A percentile compares a stretch with the other conserved stretches of the same genome.
Conservation (phyloP, 1,140 invertebrate species). For the Pogonomyrmex californicus region DNA sequence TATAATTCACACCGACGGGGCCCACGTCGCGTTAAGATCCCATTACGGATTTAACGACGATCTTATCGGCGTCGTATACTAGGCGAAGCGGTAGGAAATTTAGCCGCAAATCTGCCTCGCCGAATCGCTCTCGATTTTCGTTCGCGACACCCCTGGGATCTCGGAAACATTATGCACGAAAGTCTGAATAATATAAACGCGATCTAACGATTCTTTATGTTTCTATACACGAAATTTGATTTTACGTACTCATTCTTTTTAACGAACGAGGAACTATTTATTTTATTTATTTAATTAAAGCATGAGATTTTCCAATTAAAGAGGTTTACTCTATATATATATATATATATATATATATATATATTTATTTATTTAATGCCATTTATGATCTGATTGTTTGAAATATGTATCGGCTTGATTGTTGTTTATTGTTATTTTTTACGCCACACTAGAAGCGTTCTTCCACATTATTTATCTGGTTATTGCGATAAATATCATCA, state of each 20-base stretch:
- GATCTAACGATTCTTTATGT: not conserved
- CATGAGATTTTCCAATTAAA: not conserved
- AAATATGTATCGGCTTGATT: too few species aligned
- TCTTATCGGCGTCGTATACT: slow-evolving; percentile 74
- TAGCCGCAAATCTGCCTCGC: slow-evolving; percentile 72
- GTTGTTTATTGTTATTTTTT: not conserved
- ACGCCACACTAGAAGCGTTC: not conserved
- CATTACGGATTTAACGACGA: slow-evolving; percentile 77
- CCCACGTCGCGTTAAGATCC: slow-evolving; percentile 77
- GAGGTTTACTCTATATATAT: not conserved
- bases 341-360: not conserved
- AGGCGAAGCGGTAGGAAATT: slow-evolving; percentile 72
- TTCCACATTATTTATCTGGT: too few species aligned
- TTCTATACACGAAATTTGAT: not conserved
- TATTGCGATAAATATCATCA: too few species aligned
- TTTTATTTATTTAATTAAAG: not conserved
- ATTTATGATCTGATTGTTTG: too few species aligned
- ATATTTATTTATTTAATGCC: too few species aligned
- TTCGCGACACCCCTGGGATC: slow-evolving; percentile 18
- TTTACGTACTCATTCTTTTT: not conserved
- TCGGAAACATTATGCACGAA: not conserved
- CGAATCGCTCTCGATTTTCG: slow-evolving; percentile 64
- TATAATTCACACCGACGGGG: slow-evolving; percentile 75
- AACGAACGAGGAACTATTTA: not conserved
- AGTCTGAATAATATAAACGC: not conserved